Conservation (phyloP, 53 echinoderm and acorn worm genomes). For the Patiria pectinifera region DNA sequence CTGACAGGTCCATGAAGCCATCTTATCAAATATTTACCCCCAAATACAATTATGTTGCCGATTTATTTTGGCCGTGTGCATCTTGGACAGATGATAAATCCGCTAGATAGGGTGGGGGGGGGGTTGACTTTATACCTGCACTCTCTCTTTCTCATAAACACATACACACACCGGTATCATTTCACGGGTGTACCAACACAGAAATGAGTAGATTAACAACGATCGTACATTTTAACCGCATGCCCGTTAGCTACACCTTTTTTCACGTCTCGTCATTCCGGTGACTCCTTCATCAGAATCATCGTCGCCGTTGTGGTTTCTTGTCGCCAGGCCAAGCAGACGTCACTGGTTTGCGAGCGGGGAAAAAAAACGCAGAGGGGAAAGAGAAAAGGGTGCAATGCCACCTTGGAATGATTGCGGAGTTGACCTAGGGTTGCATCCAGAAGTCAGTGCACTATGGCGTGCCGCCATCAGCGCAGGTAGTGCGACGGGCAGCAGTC, state of each 20-base stretch:
- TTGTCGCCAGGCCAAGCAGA: slow-evolving; percentile 16
- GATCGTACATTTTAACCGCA: slow-evolving; percentile 36
- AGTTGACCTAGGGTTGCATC: slow-evolving; percentile 36
- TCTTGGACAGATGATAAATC: slow-evolving; percentile 37
- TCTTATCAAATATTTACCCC: slow-evolving; percentile 56
- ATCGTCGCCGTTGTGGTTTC: not conserved
- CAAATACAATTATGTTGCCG: slow-evolving; percentile 55
- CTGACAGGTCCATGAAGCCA: slow-evolving; percentile 37
- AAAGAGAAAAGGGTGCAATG: slow-evolving; percentile 33
- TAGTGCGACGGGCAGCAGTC: not conserved
- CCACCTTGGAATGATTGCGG: slow-evolving; percentile 30
- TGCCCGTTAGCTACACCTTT: slow-evolving; percentile 36
- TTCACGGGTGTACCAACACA: slow-evolving; percentile 57
- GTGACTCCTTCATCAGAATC: not conserved
- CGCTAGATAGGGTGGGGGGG: not conserved
- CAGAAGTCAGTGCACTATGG: slow-evolving; percentile 58
- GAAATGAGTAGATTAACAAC: slow-evolving; percentile 56
- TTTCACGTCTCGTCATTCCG: not conserved
- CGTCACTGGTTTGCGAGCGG: slow-evolving; percentile 19
- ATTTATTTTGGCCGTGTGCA: slow-evolving; percentile 59
- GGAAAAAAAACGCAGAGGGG: not conserved
- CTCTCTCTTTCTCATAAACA: not conserved
- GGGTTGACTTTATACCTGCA: not conserved
- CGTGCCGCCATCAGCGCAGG: not conserved
- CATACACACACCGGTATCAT: slow-evolving; percentile 11